Evolutionary conservation across 2,888 invertebrate species (phyloP), one percentile per base, ranked within the genome.

Genomic region (Entomobrya proxima): DNA sequence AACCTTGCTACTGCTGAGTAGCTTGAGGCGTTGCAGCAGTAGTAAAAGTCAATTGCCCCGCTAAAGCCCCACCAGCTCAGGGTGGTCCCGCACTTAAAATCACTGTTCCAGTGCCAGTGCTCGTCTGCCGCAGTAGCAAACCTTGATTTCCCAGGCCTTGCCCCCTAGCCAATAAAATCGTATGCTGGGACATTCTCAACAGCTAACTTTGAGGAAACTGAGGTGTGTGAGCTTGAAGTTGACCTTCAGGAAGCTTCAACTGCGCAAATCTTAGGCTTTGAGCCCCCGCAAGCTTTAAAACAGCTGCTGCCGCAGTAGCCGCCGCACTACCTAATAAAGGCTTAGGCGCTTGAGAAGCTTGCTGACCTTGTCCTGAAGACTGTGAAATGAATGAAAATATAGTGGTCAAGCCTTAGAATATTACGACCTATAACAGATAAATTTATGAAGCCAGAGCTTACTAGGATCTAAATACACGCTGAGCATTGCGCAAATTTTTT

Each of bases 91-190:
- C 86, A n/a, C 89, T 88, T 30, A 90, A 75, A n/a, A 90, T 88
- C 0, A 90, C 88, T 1, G 90, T 90, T 85, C 89, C 89, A n/a
- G n/a, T n/a, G 2, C 90, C 90, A 15, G 85, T 87, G 6, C 89
- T 79, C 5, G 89, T 90, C 67, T 89, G 89, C 6, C 89, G 89
- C 7, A 89, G 83, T 11, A 90, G 83, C 6, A 90, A 87, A 40
- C 89, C 89, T 85, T 86, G 87, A 64, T 83, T 80, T 72, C 88
- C 87, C 21, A 86, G 52, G 1, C 88, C 88, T 18, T 88, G 85
- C 47, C 87, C 86, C 69, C 89, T 64, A 6, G 89, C 88, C 4
- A 90, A 64, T 44, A 90, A 82, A 84, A 90, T 89, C 55, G 89
- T 74, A 64, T 88, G 90, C 27, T 89, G 90, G 18, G 89, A 89